Conservation (phyloP, 2,113 vertebrate genomes). For the Archilochus colubris region DNA sequence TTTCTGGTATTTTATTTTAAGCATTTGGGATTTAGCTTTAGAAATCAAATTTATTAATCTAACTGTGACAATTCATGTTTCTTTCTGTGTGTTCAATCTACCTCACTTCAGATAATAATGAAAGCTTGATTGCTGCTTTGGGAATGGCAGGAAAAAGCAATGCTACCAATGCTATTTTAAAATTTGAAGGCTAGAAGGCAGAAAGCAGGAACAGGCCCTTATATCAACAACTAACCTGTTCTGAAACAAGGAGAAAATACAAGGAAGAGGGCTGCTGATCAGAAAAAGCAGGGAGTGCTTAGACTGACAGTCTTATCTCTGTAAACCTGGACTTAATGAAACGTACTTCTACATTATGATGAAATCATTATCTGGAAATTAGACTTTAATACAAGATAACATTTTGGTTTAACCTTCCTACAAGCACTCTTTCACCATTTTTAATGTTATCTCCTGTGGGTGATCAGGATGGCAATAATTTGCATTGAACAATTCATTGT, state of each 20-base stretch:
- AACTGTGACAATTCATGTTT: background rate
- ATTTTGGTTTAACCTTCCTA: background rate
- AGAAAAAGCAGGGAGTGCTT: background rate
- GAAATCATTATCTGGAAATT: background rate
- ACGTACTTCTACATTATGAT: background rate
- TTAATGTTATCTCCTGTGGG: background rate
- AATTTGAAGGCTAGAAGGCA: background rate
- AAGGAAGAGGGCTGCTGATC: background rate
- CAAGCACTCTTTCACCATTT: background rate
- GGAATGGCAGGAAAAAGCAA: background rate
- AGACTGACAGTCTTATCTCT: background rate
- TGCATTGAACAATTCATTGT: background rate
- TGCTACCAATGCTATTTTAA: background rate
- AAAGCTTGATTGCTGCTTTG: background rate
- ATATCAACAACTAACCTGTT: background rate
- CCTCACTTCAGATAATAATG: background rate
- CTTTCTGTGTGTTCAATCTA: background rate
- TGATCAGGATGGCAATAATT: background rate
- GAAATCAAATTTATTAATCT: constrained; percentile 16
- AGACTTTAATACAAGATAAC: background rate
- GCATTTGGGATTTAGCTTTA: background rate
- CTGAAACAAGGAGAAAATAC: background rate
- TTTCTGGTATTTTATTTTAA: background rate
- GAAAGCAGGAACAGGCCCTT: background rate
- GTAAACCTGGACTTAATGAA: background rate